Conservation (phyloP, 2,888 invertebrate species). For the Phyto melanocephala region DNA sequence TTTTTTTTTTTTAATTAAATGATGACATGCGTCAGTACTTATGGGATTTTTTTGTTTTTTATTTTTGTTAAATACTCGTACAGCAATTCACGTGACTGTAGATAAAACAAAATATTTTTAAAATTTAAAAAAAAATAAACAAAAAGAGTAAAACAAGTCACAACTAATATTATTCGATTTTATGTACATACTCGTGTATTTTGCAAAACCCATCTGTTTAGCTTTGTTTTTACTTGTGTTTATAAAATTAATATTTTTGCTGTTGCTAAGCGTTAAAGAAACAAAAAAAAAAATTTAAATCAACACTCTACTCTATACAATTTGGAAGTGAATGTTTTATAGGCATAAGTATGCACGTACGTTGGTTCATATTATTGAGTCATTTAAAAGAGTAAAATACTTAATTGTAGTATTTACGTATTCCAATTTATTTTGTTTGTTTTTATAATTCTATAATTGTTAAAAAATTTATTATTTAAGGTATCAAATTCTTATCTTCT, state of each 20-base stretch:
- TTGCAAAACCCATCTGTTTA: not conserved
- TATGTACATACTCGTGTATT: no score
- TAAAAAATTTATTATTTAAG: no score
- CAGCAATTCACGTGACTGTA: slow-evolving; percentile 40
- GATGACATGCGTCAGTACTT: not conserved
- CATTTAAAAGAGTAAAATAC: slow-evolving; percentile 4
- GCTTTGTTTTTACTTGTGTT: not conserved
- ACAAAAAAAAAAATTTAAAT: not conserved
- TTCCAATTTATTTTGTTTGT: no score
- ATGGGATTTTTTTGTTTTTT: not conserved
- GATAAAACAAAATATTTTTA: not conserved
- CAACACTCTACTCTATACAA: not conserved
- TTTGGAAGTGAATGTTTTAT: not conserved
- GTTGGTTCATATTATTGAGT: slow-evolving; percentile 24
- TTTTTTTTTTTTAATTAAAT: not conserved
- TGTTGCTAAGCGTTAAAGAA: slow-evolving; percentile 39
- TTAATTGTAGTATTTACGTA: not conserved
- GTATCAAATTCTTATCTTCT: no score
- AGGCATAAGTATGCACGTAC: no score
- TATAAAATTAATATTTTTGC: not conserved
- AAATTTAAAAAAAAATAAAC: no score
- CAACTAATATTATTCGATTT: no score
- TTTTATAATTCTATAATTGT: no score
- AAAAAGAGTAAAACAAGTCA: no score
- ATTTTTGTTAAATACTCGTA: not conserved